Conservation (phyloP, 2,113 vertebrate genomes). For the Potamarius usumacintae region DNA sequence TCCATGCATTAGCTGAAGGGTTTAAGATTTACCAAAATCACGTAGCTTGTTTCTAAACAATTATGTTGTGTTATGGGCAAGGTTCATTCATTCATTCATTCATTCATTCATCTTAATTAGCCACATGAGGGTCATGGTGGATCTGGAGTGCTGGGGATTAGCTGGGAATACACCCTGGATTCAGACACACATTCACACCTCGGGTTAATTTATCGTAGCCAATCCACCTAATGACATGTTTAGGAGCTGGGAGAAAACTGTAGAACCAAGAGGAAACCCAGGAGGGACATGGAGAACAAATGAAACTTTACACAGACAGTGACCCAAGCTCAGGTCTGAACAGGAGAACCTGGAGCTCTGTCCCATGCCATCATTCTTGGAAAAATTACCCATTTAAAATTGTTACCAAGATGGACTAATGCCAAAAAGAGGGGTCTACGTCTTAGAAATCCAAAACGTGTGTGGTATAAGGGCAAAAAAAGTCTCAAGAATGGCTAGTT, state of each 20-base stretch:
- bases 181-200: neutral
- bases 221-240: neutral
- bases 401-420: neutral
- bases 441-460: neutral
- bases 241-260: neutral
- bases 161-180: neutral
- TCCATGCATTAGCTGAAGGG: neutral
- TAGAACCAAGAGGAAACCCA: neutral
- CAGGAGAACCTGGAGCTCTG: neutral
- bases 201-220: neutral
- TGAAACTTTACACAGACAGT: neutral
- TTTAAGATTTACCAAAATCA: neutral
- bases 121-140: neutral
- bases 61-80: neutral
- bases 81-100: neutral
- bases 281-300: neutral
- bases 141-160: too few relatives aligned
- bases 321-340: neutral
- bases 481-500: neutral
- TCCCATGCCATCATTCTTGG: neutral
- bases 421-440: neutral
- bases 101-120: neutral
- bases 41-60: neutral
- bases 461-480: neutral
- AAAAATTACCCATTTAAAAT: neutral